Percentiles rank a stretch among this genome's conserved stretches.
phyloP scores from a whole-genome alignment of 2,797 vertebrate genomes.

The Tamandua tetradactyla region DNA sequence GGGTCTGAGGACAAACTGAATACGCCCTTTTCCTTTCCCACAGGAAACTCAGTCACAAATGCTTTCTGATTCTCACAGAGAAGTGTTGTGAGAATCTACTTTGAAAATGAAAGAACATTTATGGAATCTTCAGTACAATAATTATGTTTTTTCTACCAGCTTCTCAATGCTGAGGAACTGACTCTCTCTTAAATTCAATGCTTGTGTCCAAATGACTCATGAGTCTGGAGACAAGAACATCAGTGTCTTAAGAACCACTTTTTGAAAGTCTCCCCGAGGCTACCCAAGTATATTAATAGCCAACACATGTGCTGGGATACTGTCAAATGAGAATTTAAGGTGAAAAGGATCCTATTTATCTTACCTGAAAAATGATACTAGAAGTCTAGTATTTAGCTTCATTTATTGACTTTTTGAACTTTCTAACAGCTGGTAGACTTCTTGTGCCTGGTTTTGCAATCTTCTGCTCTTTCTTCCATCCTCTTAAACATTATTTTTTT shows the following conservation, averaged over 20 bases:
- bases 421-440: slow-evolving; percentile 69
- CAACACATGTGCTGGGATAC: slow-evolving; percentile 68
- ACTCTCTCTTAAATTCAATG: slow-evolving; percentile 69
- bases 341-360: slow-evolving; percentile 73
- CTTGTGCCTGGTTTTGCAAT: slow-evolving; percentile 62
- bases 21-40: not conserved
- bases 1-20: not conserved
- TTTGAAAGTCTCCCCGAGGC: slow-evolving; percentile 78
- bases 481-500: slow-evolving; percentile 71
- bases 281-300: slow-evolving; percentile 71
- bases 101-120: slow-evolving; percentile 63
- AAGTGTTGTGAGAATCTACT: slow-evolving; percentile 37
- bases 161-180: slow-evolving; percentile 54
- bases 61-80: not conserved
- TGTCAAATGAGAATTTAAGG: slow-evolving; percentile 79
- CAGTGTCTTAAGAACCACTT: slow-evolving; percentile 75
- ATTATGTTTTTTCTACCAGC: slow-evolving; percentile 53
- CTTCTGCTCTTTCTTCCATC: slow-evolving; percentile 72
- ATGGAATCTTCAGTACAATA: slow-evolving; percentile 46
- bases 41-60: not conserved
- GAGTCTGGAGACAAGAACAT: slow-evolving; percentile 63
- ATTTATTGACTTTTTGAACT: slow-evolving; percentile 78
- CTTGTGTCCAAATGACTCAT: slow-evolving; percentile 75
- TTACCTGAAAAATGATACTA: slow-evolving; percentile 74
- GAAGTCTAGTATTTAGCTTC: slow-evolving; percentile 68